These are phyloP conservation scores for Mesocentrotus franciscanus DNA, from an alignment of 53 echinoderm and acorn worm genomes.

Conservation along the genomic window DNA sequence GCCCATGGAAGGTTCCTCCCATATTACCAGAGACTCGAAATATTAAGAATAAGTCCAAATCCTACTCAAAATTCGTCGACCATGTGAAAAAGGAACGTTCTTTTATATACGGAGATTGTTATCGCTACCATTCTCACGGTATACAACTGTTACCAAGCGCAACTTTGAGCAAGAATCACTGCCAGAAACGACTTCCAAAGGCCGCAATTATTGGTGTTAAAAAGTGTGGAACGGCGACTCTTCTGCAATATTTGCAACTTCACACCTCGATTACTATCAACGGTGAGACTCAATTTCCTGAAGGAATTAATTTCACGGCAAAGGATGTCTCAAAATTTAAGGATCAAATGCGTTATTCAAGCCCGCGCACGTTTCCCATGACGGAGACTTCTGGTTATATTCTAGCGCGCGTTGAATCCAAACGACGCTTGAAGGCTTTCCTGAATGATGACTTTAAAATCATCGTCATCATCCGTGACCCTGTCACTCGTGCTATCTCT, in stretches of 20 bases:
- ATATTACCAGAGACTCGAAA: background rate
- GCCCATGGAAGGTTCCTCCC: background rate
- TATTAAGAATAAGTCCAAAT: background rate
- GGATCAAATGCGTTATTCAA: background rate
- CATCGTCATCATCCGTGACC: conserved; percentile 34
- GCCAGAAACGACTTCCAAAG: conserved; percentile 29
- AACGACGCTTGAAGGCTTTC: background rate
- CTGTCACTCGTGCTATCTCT: conserved; percentile 27
- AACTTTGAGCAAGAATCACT: background rate
- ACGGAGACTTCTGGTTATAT: background rate
- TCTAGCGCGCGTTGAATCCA: background rate
- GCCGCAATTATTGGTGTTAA: conserved; percentile 17
- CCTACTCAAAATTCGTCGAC: background rate
- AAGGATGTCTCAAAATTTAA: background rate
- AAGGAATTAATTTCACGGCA: background rate
- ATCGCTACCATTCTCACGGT: background rate
- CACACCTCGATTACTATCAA: background rate
- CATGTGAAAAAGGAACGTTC: background rate
- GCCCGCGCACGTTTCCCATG: background rate
- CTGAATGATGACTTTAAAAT: background rate
- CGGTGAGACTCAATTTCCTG: background rate
- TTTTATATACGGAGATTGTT: background rate
- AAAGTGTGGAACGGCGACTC: conserved; percentile 38
- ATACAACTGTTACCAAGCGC: background rate
- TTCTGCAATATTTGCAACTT: background rate